Conservation (phyloP, 1,140 invertebrate species). For the Papilio helenus region DNA sequence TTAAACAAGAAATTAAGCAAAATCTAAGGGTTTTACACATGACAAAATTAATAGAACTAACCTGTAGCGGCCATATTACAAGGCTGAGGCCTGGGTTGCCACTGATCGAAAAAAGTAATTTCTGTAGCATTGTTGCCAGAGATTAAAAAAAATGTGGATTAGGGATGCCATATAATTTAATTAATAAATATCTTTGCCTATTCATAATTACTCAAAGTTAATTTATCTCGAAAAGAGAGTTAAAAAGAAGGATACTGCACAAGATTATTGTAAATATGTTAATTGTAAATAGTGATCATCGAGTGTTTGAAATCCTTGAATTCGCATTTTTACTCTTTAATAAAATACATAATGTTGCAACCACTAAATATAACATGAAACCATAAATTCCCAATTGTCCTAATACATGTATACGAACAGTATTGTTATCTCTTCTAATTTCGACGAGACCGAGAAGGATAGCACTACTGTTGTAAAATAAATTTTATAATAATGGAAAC, state of each 20-base stretch:
- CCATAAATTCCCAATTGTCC: no score
- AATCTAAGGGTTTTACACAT: conserved; percentile 67
- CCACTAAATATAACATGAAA: no score
- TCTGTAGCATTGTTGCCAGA: conserved; percentile 38
- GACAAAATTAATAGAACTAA: conserved; percentile 82
- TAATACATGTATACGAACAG: no score
- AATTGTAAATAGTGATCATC: not conserved
- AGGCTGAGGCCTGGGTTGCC: conserved; percentile 79
- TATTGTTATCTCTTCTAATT: no score
- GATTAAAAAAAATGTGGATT: conserved; percentile 38
- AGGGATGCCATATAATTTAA: conserved; percentile 35
- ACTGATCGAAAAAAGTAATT: conserved; percentile 53
- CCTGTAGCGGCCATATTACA: conserved; percentile 83
- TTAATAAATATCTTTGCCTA: not conserved
- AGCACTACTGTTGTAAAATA: no score
- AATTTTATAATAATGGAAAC: no score
- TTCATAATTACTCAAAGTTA: not conserved
- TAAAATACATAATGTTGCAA: no score
- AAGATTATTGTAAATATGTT: not conserved
- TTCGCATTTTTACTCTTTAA: no score
- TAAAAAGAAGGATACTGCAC: not conserved
- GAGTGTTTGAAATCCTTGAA: no score
- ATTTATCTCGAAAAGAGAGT: not conserved
- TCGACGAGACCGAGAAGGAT: no score
- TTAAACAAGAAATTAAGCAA: conserved; percentile 54